Base-by-base conservation (phyloP, 2,797 vertebrate species). In the Chromobotia macracanthus region DNA sequence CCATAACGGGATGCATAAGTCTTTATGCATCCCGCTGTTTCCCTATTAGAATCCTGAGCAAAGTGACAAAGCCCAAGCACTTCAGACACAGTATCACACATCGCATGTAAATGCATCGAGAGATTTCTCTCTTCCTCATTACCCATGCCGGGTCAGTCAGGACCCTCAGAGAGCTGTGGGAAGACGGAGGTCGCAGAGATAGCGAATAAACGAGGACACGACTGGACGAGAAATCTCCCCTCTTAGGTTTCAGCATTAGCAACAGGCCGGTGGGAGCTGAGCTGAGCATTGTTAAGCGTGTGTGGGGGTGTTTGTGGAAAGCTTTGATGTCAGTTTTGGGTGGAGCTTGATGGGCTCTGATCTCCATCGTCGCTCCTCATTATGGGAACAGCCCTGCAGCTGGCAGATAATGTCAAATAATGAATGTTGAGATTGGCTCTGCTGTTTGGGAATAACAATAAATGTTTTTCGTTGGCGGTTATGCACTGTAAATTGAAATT, bases 401-500 rank as follows among this genome's bases (percentile, higher is more conserved):
- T 13, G 58, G 67, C 44, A 51, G 67, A 79, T 64, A 80, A 79
- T 71, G 60, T 63, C 61, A 66, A 72, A 72, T 79, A 86, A 87
- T 76, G 65, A 84, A 71, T 50, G 48, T 44, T 44, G 70, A 70
- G 74, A 80, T 53, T 55, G 25, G 5, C 51, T 81, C 68, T 55
- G 77, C 67, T 74, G 75, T 79, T 80, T 80, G 73, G 56, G 78
- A 21, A 75, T 66, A 58, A 74, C 82, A 48, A 41, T 23, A 83
- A 44, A 75, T 79, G 66, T 74, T 82, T 81, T 78, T 53, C 75
- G 67, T 72, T 73, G 56, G 63, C 18, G 46, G 55, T 63, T 82
- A 71, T 60, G n/a, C 0, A 3, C 38, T 28, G 58, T 28, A 80
- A 73, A 74, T 79, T 77, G 61, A 81, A 82, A 81, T 80, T 79